Percentiles rank a stretch among this genome's conserved stretches.
These are phyloP conservation scores for Astropecten irregularis DNA, from an alignment of 53 echinoderm and acorn worm genomes.

Conservation along the genomic window DNA sequence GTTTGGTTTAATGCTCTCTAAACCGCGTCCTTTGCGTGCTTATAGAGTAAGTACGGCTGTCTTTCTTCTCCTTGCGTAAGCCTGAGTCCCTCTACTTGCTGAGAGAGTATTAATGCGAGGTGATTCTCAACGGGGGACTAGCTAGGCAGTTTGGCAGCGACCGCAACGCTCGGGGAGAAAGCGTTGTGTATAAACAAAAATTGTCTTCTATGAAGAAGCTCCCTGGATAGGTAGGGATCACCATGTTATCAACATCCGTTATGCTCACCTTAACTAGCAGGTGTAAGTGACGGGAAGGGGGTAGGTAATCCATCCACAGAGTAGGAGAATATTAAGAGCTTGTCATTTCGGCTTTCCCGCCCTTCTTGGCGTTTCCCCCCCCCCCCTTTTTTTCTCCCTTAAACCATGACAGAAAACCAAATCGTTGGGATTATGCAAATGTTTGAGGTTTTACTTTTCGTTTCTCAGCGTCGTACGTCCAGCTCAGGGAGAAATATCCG, in stretches of 20 bases:
- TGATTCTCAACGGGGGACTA: too few species aligned
- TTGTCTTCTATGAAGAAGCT: too few species aligned
- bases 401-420: too few species aligned
- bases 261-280: slow-evolving; percentile 24
- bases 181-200: too few species aligned
- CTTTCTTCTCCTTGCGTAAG: too few species aligned
- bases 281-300: slow-evolving; percentile 32
- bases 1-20: background rate
- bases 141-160: too few species aligned
- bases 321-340: background rate
- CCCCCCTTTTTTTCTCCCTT: background rate
- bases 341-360: background rate
- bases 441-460: background rate
- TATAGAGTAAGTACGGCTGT: too few species aligned
- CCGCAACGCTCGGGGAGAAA: too few species aligned
- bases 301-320: background rate
- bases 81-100: too few species aligned
- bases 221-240: too few species aligned
- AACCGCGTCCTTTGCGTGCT: too few species aligned
- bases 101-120: too few species aligned
- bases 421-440: background rate
- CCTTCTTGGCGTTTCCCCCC: background rate
- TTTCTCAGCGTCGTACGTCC: background rate
- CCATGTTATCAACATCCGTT: background rate
- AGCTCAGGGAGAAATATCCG: background rate